A percentile compares a stretch with the other conserved stretches of the same genome.
Conservation (phyloP, 2,797 vertebrate species). For the Triplophysa yarkandensis region DNA sequence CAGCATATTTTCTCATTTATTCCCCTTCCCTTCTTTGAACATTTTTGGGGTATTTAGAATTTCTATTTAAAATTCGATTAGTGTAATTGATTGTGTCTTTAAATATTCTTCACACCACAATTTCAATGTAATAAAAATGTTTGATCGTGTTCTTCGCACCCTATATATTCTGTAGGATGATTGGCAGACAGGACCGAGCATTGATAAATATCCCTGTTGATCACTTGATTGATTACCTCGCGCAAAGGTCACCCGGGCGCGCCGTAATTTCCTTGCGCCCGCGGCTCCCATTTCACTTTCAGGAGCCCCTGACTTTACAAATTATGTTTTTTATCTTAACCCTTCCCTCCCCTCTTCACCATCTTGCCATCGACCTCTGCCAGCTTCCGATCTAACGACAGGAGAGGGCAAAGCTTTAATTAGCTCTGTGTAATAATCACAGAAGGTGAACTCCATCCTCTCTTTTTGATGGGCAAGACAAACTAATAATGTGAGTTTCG, state of each 20-base stretch:
- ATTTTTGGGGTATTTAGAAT: not conserved
- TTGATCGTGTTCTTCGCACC: constrained; percentile 19
- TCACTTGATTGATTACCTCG: constrained; percentile 99
- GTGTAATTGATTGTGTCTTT: not conserved
- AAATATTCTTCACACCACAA: no score
- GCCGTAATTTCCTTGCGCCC: constrained; percentile 97
- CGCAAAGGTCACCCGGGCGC: constrained; percentile 93
- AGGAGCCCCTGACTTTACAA: constrained; percentile 82
- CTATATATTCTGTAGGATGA: constrained; percentile 35
- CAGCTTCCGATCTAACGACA: constrained; percentile 20
- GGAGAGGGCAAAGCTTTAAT: constrained; percentile 38
- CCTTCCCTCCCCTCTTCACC: constrained; percentile 78
- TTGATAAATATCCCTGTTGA: constrained; percentile 99
- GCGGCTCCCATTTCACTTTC: constrained; percentile 97
- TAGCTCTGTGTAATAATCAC: constrained; percentile 54
- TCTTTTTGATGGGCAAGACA: constrained; percentile 77
- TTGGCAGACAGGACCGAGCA: constrained; percentile 64
- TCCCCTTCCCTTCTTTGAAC: not conserved
- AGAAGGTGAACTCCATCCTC: constrained; percentile 68
- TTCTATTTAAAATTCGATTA: not conserved
- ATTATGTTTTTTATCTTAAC: constrained; percentile 89
- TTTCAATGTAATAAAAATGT: constrained; percentile 21
- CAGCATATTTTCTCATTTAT: constrained; percentile 10
- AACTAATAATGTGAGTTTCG: constrained; percentile 84
- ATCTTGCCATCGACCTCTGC: constrained; percentile 44